Conservation (phyloP, 2,888 invertebrate species). For the Cheiracanthium punctorium region DNA sequence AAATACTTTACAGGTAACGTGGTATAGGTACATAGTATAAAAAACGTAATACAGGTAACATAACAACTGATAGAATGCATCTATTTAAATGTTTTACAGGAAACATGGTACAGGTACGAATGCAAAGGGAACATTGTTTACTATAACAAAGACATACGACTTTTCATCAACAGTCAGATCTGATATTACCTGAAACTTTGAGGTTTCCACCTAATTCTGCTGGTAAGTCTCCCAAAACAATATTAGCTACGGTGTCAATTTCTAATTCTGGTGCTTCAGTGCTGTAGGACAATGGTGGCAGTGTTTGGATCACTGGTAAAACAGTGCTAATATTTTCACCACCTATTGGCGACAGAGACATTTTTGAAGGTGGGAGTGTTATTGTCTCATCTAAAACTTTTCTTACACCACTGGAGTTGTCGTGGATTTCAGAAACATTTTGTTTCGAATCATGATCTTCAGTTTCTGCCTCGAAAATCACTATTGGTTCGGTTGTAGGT, state of each 20-base stretch:
- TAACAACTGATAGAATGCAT: no score
- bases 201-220: conserved; percentile 68
- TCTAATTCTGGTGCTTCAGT: neutral
- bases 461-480: conserved; percentile 4
- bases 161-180: no score
- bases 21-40: no score
- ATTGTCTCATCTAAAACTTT: conserved; percentile 36
- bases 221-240: conserved; percentile 19
- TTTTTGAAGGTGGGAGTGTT: conserved; percentile 46
- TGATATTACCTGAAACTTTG: conserved; percentile 71
- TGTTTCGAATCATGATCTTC: neutral
- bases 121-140: no score
- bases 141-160: no score
- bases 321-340: conserved; percentile 42
- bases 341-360: conserved; percentile 19
- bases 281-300: neutral
- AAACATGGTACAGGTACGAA: no score
- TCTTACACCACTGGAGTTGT: conserved; percentile 63
- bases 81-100: no score
- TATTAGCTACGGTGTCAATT: conserved; percentile 15
- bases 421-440: conserved; percentile 57
- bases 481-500: neutral
- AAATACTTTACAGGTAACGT: no score
- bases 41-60: no score
- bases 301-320: conserved; percentile 42